A percentile compares a stretch with the other conserved stretches of the same genome.
These are phyloP conservation scores for Porites lobata DNA, from an alignment of 92 coral and sea anemone species.

Conservation along the genomic window DNA sequence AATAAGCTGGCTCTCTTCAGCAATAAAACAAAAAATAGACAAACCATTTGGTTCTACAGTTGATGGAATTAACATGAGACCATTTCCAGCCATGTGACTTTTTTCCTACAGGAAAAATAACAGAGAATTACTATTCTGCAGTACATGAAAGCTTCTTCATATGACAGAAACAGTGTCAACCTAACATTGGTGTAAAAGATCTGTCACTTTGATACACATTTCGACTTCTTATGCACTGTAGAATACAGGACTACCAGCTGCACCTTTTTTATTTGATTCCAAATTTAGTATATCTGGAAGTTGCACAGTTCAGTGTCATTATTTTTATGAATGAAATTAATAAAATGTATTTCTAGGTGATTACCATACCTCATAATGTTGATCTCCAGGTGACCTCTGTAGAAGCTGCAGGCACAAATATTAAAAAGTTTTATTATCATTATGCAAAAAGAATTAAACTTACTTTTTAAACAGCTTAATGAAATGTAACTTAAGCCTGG, in stretches of 20 bases:
- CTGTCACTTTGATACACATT: too few species aligned
- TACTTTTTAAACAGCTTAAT: too few species aligned
- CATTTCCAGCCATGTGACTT: slow-evolving; percentile 33
- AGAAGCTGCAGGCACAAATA: slow-evolving; percentile 64
- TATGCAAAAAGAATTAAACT: too few species aligned
- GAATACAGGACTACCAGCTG: not conserved
- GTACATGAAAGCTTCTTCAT: not conserved
- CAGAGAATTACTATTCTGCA: not conserved
- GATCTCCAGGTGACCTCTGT: slow-evolving; percentile 84
- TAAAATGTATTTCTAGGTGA: not conserved
- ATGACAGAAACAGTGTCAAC: not conserved
- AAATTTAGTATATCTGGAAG: not conserved
- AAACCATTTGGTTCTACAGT: slow-evolving; percentile 38
- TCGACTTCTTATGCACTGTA: too few species aligned
- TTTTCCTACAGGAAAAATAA: slow-evolving; percentile 23
- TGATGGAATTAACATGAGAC: slow-evolving; percentile 63
- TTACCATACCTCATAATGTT: slow-evolving; percentile 60
- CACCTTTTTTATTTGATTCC: not conserved
- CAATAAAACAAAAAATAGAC: not conserved
- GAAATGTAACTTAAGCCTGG: too few species aligned
- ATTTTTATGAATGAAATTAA: too few species aligned
- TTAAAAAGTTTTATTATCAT: too few species aligned
- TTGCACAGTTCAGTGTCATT: not conserved
- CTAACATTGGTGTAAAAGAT: too few species aligned
- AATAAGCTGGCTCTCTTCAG: not conserved